Evolutionary conservation across 2,113 vertebrate genomes (phyloP), one percentile per base, ranked within the genome.

Genomic region (Centropus bengalensis): DNA sequence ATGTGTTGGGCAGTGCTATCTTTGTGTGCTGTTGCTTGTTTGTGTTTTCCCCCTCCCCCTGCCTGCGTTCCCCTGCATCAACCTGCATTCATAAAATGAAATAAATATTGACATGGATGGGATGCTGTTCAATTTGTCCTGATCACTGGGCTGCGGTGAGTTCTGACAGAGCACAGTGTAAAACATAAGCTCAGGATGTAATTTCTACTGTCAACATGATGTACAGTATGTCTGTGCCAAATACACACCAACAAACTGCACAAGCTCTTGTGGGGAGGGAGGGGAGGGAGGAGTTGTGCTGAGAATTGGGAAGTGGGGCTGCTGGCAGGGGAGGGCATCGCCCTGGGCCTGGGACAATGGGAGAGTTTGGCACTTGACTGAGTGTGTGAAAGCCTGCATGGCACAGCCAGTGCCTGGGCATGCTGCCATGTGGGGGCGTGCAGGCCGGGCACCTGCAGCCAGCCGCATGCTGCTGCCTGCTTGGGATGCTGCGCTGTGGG

Each of bases 181-280:
- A 97, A 98, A 97, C 98, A 98, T 97, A 97, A 96, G 97, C 97
- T 94, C 96, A 63, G 96, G 97, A 97, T 98, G 98, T 98, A 98
- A 98, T 98, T 98, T 98, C 98, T 95, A 97, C 98, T 98, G 98
- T 98, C 98, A 98, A 98, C 98, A 98, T 98, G 98, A 98, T 98
- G 98, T 98, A 98, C 96, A 97, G 97, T 95, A 70, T 10, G 32
- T 83, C 94, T 96, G 88, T 96, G 98, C 97, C 96, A 97, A 94
- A 93, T 49, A 54, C 94, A 90, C 87, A 83, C 96, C 69, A 28
- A 89, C 83, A 85, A 89, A 92, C 86, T 44, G 88, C 82, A 92
- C 26, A 30, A 14, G 94, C 88, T 62, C 54, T 54, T 59, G 52
- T 2, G 56, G 92, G 80, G 87, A 52, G 36, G 14, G 20, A 21